Evolutionary conservation across 2,888 invertebrate genomes (phyloP).

Genomic region (Prenolepis imparis): DNA sequence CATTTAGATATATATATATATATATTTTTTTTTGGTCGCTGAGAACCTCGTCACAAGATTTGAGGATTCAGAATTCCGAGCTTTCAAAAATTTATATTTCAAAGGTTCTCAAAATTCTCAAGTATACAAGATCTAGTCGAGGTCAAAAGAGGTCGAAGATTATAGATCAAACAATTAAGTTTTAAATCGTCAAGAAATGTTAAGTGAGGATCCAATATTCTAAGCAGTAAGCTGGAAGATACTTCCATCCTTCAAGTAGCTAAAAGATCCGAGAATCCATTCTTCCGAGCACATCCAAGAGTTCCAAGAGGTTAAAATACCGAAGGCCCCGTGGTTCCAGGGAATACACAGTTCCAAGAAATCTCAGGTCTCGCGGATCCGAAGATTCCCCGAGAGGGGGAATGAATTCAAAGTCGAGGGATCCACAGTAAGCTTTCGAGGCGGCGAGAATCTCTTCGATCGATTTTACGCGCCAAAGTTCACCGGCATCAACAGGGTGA

Average conservation of each 20-base stretch:
- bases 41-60: background rate
- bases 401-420: background rate
- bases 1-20: background rate
- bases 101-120: background rate
- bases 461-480: constrained; percentile 80
- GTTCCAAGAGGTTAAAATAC: background rate
- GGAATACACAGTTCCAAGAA: constrained; percentile 8
- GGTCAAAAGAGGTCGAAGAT: background rate
- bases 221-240: background rate
- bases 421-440: constrained; percentile 18
- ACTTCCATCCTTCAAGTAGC: background rate
- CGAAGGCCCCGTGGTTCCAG: background rate
- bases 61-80: background rate
- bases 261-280: background rate
- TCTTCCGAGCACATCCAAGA: background rate
- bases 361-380: background rate
- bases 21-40: constrained; percentile 22
- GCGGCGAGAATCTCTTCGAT: background rate
- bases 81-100: constrained; percentile 3
- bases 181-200: constrained; percentile 6
- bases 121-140: background rate
- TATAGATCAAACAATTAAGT: background rate
- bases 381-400: background rate
- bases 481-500: constrained; percentile 84
- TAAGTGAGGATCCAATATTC: background rate